Percentiles rank a stretch among this genome's conserved stretches.
These are phyloP conservation scores for Teleogryllus oceanicus DNA, from an alignment of 2,888 invertebrate species.

Conservation along the genomic window DNA sequence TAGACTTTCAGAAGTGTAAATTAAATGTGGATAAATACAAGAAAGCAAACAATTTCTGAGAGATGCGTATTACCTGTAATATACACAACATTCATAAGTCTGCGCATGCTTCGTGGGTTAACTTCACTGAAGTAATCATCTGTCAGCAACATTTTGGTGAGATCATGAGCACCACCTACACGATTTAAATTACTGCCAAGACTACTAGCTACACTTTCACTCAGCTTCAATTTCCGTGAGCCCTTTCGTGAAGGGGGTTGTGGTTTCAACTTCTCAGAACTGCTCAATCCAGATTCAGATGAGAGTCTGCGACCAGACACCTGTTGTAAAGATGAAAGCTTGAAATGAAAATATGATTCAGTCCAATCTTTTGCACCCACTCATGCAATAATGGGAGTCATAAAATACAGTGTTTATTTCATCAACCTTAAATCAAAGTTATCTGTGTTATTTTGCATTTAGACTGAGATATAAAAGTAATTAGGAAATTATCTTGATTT, in stretches of 20 bases:
- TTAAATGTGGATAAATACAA: too few relatives aligned
- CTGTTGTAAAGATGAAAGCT: neutral
- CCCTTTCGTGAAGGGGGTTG: constrained; percentile 50
- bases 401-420: too few relatives aligned
- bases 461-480: too few relatives aligned
- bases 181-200: constrained; percentile 84
- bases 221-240: constrained; percentile 72
- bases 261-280: constrained; percentile 70
- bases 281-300: constrained; percentile 75
- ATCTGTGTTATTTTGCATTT: too few relatives aligned
- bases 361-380: neutral
- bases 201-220: constrained; percentile 87
- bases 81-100: constrained; percentile 95
- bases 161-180: constrained; percentile 67
- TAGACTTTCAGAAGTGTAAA: too few relatives aligned
- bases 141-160: constrained; percentile 83
- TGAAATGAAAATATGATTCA: neutral
- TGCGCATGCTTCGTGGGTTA: constrained; percentile 93
- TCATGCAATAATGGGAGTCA: too few relatives aligned
- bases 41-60: too few relatives aligned
- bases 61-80: constrained; percentile 67
- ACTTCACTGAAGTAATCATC: constrained; percentile 99
- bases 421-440: too few relatives aligned
- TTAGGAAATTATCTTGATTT: too few relatives aligned
- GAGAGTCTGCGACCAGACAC: constrained; percentile 60